These are phyloP conservation scores for Ailuropoda melanoleuca DNA, from an alignment of 2,113 vertebrate genomes.

Conservation along the genomic window DNA sequence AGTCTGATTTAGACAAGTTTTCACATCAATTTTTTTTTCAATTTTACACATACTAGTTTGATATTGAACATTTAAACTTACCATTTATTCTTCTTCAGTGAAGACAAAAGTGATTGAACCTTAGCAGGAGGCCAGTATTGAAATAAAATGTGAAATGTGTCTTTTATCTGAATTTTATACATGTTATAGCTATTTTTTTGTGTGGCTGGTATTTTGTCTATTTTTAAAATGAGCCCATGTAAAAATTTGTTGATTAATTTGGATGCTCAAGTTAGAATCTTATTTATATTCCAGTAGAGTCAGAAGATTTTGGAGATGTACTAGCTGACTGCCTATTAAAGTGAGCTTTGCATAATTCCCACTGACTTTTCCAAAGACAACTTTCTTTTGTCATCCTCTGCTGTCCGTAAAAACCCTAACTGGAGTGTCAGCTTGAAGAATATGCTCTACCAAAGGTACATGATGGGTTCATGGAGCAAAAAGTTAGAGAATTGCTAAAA, in stretches of 20 bases:
- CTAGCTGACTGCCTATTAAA: background rate
- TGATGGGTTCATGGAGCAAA: background rate
- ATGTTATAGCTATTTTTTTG: background rate
- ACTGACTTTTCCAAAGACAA: background rate
- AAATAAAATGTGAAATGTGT: background rate
- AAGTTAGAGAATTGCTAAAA: background rate
- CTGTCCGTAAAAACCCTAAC: background rate
- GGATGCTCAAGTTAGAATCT: background rate
- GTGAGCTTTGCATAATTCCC: conserved; percentile 6
- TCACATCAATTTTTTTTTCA: background rate
- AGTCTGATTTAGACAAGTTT: background rate
- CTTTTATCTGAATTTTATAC: background rate
- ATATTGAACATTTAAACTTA: background rate
- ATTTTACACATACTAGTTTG: background rate
- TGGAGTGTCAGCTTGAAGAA: background rate
- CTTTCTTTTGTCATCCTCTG: background rate
- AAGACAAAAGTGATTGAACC: background rate
- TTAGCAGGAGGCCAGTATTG: background rate
- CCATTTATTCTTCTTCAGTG: background rate
- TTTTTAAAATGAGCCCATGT: background rate
- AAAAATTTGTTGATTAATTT: conserved; percentile 3
- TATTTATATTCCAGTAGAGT: background rate
- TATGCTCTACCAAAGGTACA: background rate
- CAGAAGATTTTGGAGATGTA: background rate
- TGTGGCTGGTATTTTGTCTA: background rate